Conservation (phyloP, 1,140 invertebrate species). For the Drosophila triauraria region DNA sequence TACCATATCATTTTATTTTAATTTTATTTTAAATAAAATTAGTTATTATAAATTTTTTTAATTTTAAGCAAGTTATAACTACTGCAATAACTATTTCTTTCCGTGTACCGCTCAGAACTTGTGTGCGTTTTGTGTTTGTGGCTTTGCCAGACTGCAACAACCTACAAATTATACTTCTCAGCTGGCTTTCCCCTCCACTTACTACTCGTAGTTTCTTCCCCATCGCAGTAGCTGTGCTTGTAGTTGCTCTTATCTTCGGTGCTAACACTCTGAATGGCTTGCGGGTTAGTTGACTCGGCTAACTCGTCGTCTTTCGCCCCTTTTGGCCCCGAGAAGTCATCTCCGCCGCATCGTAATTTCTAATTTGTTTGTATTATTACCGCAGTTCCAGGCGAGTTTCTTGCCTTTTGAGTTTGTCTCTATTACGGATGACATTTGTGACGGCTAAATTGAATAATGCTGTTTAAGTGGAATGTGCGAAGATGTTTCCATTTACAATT, state of each 20-base stretch:
- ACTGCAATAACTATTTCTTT: too few species aligned
- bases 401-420: constrained; percentile 48
- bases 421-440: constrained; percentile 55
- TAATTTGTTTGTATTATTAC: constrained; percentile 74
- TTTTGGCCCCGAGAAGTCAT: constrained; percentile 5
- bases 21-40: too few species aligned
- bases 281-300: constrained; percentile 41
- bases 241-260: constrained; percentile 57
- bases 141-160: constrained; percentile 45
- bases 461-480: constrained; percentile 34
- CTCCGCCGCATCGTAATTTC: constrained; percentile 54
- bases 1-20: too few species aligned
- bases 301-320: constrained; percentile 3
- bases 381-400: constrained; percentile 25
- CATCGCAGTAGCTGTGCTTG: background rate
- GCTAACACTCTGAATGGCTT: constrained; percentile 69
- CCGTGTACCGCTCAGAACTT: constrained; percentile 11
- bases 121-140: constrained; percentile 25
- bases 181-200: constrained; percentile 42
- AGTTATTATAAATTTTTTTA: too few species aligned
- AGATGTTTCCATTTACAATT: constrained; percentile 19
- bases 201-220: background rate
- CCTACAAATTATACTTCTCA: constrained; percentile 78
- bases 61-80: too few species aligned
- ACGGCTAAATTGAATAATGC: constrained; percentile 50